Evolutionary conservation across 2,797 vertebrate species (phyloP).

Genomic region (Pseudochirops corinnae): DNA sequence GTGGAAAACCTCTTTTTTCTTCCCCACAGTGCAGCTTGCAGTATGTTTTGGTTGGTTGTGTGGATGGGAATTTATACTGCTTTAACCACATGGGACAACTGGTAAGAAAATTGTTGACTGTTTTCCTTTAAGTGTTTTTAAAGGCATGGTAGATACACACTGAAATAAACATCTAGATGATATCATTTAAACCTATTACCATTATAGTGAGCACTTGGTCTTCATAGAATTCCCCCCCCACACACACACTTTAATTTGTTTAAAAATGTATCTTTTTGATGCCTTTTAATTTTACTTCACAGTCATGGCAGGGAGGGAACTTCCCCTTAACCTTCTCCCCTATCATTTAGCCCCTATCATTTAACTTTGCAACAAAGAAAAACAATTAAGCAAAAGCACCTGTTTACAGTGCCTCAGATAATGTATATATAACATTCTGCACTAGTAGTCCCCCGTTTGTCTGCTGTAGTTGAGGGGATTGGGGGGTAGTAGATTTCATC

Average conservation of each 20-base stretch:
- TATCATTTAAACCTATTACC: neutral
- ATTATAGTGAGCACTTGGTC: neutral
- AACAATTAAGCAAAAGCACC: neutral
- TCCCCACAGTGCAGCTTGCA: constrained; percentile 89
- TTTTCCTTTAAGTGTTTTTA: constrained; percentile 42
- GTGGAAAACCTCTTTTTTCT: constrained; percentile 93
- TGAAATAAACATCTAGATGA: constrained; percentile 47
- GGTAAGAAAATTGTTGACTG: constrained; percentile 83
- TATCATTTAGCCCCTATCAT: neutral
- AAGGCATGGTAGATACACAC: neutral
- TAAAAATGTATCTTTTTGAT: neutral
- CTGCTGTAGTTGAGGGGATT: too few relatives aligned
- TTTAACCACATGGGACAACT: constrained; percentile 89
- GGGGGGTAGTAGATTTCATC: neutral
- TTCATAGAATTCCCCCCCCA: neutral
- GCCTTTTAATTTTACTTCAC: neutral
- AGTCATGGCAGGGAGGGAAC: neutral
- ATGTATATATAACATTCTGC: neutral
- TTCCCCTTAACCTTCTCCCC: neutral
- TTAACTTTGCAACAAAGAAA: neutral
- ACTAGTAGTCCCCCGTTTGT: neutral
- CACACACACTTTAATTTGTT: neutral
- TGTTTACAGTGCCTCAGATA: neutral
- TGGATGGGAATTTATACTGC: constrained; percentile 92
- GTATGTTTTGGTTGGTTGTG: constrained; percentile 91